Conservation (phyloP, 2,888 invertebrate genomes). For the Luperina testacea region DNA sequence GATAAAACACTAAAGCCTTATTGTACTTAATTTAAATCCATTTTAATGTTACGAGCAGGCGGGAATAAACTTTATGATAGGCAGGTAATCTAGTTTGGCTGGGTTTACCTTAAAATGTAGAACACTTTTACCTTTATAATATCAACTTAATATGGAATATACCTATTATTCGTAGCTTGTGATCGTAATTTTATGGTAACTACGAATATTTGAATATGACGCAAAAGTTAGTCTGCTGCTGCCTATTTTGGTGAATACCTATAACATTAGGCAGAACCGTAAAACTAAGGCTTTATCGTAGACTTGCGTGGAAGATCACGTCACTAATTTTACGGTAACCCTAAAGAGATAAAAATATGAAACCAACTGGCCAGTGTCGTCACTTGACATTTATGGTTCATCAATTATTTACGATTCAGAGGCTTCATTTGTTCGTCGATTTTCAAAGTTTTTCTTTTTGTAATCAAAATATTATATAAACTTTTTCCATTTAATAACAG, state of each 20-base stretch:
- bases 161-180: background rate
- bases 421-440: background rate
- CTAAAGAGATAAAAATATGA: background rate
- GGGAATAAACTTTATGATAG: background rate
- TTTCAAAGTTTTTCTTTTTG: background rate
- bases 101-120: slow-evolving; percentile 1
- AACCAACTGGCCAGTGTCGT: background rate
- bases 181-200: background rate
- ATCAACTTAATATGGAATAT: background rate
- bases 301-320: background rate
- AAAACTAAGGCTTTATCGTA: slow-evolving; percentile 22
- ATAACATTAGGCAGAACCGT: background rate
- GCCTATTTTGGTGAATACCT: slow-evolving; percentile 15
- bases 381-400: background rate
- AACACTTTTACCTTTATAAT: background rate
- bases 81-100: background rate
- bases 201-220: slow-evolving; percentile 8
- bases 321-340: slow-evolving; percentile 14
- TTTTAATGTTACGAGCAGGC: slow-evolving; percentile 10
- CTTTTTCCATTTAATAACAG: background rate
- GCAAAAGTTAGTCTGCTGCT: background rate
- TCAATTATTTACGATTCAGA: background rate
- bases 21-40: slow-evolving; percentile 1
- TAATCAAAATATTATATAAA: background rate
- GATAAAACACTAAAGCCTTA: slow-evolving; percentile 1